Evolutionary conservation across 2,888 invertebrate genomes (phyloP).

Genomic region (Linyphia triangularis): DNA sequence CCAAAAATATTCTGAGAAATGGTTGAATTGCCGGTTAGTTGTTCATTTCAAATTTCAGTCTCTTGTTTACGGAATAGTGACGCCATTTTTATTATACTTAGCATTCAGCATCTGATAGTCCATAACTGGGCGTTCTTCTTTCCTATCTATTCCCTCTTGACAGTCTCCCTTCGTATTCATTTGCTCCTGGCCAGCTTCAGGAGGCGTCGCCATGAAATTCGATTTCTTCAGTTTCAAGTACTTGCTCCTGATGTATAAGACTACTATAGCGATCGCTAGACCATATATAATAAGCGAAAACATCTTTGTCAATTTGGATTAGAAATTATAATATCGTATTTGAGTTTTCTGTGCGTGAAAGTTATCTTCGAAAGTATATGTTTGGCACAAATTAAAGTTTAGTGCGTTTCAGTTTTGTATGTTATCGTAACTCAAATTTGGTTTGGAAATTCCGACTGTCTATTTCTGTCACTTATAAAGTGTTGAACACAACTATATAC

Average conservation of each 20-base stretch:
- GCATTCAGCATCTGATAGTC: constrained; percentile 45
- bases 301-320: not conserved
- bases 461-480: too few relatives aligned
- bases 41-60: too few relatives aligned
- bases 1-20: too few relatives aligned
- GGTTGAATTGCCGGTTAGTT: too few relatives aligned
- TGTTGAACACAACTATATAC: too few relatives aligned
- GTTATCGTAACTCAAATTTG: too few relatives aligned
- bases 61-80: not conserved
- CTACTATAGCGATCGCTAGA: not conserved
- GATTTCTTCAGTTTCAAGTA: constrained; percentile 11
- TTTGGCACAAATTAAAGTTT: too few relatives aligned
- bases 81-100: not conserved
- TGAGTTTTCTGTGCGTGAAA: too few relatives aligned
- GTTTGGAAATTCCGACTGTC: too few relatives aligned
- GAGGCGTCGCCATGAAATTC: not conserved
- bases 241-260: constrained; percentile 17
- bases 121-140: constrained; percentile 20
- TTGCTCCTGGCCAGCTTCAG: not conserved
- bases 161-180: not conserved
- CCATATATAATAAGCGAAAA: not conserved
- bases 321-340: too few relatives aligned
- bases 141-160: not conserved
- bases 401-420: too few relatives aligned
- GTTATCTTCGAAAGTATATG: too few relatives aligned